Conservation (phyloP, 2,888 invertebrate species). For the Rotaria sp. region DNA sequence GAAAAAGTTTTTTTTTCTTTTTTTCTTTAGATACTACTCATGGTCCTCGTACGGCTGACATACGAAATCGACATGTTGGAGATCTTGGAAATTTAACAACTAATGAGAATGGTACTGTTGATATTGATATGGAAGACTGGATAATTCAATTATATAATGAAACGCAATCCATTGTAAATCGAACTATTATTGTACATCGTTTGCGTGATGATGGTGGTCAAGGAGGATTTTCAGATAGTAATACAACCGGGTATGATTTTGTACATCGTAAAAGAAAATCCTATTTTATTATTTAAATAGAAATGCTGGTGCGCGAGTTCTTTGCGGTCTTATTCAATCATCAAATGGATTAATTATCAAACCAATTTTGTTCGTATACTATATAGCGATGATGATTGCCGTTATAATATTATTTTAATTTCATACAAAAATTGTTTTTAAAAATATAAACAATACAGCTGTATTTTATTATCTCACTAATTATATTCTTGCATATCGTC, state of each 20-base stretch:
- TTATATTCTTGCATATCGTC: too few relatives aligned
- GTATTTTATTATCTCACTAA: too few relatives aligned
- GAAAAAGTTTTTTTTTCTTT: too few relatives aligned
- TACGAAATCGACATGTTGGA: not conserved
- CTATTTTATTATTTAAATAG: not conserved
- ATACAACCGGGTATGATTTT: not conserved
- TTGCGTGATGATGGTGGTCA: not conserved
- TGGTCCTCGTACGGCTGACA: not conserved
- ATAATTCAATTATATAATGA: not conserved
- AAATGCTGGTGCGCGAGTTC: not conserved
- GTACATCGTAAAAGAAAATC: not conserved
- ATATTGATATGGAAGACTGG: not conserved
- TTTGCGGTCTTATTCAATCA: not conserved
- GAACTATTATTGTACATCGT: not conserved
- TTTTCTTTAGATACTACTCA: not conserved
- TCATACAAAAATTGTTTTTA: too few relatives aligned
- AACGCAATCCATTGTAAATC: not conserved
- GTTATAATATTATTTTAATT: not conserved
- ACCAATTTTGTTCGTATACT: not conserved
- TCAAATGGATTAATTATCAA: not conserved
- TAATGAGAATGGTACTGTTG: not conserved
- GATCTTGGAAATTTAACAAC: constrained; percentile 19
- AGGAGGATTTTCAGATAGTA: not conserved
- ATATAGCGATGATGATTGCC: not conserved
- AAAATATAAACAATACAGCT: too few relatives aligned